Percentiles rank a stretch among this genome's conserved stretches.
These are phyloP conservation scores for Hephaestus fuliginosus DNA, from an alignment of 2,797 vertebrate genomes.

Conservation along the genomic window DNA sequence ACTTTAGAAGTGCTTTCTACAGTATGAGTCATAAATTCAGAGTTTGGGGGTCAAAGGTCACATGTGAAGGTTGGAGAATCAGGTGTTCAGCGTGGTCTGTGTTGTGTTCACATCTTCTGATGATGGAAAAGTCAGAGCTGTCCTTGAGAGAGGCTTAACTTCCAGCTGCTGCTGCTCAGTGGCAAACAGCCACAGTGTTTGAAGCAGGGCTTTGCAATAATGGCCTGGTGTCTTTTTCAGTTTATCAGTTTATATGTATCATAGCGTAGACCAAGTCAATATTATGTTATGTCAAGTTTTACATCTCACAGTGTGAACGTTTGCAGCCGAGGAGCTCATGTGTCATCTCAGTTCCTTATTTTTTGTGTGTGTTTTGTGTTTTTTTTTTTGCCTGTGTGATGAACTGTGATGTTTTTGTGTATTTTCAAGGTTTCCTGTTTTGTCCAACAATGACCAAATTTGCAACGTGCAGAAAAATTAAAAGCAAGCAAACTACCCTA, in stretches of 20 bases:
- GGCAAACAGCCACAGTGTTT: background rate
- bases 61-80: slow-evolving; percentile 11
- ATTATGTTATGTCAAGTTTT: background rate
- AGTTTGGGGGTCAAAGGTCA: slow-evolving; percentile 6
- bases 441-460: too few species aligned
- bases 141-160: slow-evolving; percentile 41
- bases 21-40: slow-evolving; percentile 10
- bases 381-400: background rate
- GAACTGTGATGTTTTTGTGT: background rate
- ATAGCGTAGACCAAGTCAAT: background rate
- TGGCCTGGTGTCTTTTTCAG: too few species aligned
- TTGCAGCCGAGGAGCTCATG: background rate
- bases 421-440: background rate
- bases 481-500: too few species aligned
- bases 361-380: too few species aligned
- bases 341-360: background rate
- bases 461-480: too few species aligned
- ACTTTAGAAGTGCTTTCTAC: background rate
- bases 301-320: background rate
- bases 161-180: slow-evolving; percentile 46
- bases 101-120: slow-evolving; percentile 37
- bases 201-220: too few species aligned
- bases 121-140: slow-evolving; percentile 21
- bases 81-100: background rate
- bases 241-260: too few species aligned